These are phyloP conservation scores for Pomatorhinus ruficollis DNA, from an alignment of 2,113 vertebrate genomes.

Conservation along the genomic window DNA sequence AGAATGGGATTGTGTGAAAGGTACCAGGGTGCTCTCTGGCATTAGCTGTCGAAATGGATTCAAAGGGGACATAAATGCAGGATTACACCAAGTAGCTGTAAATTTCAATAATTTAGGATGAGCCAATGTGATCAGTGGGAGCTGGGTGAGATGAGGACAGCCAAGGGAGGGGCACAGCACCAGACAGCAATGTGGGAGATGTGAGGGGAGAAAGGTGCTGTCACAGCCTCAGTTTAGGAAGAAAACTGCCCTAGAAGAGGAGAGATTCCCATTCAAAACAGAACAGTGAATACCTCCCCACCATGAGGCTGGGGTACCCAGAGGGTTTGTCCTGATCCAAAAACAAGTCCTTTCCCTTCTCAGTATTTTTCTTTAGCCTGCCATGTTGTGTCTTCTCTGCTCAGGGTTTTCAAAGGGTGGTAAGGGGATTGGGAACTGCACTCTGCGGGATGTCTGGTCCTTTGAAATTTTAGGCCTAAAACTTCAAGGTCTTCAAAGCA, in stretches of 20 bases:
- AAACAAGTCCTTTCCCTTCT: background rate
- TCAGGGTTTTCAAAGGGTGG: background rate
- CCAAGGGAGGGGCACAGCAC: background rate
- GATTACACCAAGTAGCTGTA: background rate
- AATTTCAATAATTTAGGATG: slow-evolving; percentile 6
- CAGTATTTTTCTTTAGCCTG: background rate
- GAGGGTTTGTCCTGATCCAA: background rate
- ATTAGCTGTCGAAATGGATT: background rate
- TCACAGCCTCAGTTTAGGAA: background rate
- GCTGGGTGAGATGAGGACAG: background rate
- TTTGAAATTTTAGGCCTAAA: background rate
- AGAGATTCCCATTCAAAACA: background rate
- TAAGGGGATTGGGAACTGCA: background rate
- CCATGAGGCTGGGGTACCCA: background rate
- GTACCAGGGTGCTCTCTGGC: background rate
- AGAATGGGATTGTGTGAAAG: background rate
- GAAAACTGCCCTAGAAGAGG: background rate
- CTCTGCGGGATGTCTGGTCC: background rate
- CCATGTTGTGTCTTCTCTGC: background rate
- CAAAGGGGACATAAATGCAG: slow-evolving; percentile 10
- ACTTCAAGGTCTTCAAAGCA: background rate
- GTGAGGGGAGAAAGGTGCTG: background rate
- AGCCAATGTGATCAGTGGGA: background rate
- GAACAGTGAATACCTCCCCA: background rate
- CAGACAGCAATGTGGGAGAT: background rate